A percentile compares a stretch with the other conserved stretches of the same genome.
Conservation (phyloP, 2,113 vertebrate genomes). For the Lycaon pictus region DNA sequence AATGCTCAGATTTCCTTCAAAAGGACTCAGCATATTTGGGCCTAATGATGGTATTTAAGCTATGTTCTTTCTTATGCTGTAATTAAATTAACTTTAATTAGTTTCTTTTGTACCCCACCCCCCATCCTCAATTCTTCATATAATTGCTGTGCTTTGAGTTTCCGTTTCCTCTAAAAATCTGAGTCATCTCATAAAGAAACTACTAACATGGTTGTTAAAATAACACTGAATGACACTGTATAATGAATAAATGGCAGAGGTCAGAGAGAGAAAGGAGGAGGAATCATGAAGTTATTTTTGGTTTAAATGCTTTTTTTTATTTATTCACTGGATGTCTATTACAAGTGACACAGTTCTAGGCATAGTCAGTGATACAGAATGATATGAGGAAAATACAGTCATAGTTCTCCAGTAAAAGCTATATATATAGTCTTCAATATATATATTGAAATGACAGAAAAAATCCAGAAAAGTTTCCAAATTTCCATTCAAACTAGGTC, state of each 20-base stretch:
- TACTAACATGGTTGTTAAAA: slow-evolving; percentile 52
- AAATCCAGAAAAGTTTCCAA: not conserved
- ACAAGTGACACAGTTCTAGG: slow-evolving; percentile 3
- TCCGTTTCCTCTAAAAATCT: slow-evolving; percentile 58
- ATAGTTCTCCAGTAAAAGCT: not conserved
- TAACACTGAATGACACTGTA: slow-evolving; percentile 48
- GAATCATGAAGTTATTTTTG: not conserved
- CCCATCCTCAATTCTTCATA: slow-evolving; percentile 29
- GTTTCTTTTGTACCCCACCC: slow-evolving; percentile 52
- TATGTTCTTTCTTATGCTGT: slow-evolving; percentile 49
- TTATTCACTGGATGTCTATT: not conserved
- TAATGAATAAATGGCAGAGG: slow-evolving; percentile 20
- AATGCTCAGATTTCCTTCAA: slow-evolving; percentile 56
- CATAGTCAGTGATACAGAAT: not conserved
- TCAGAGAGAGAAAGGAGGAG: not conserved
- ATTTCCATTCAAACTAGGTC: not conserved
- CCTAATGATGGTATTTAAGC: slow-evolving; percentile 57
- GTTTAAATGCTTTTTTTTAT: slow-evolving; percentile 38
- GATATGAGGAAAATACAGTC: not conserved
- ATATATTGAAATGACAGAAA: not conserved
- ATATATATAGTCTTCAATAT: not conserved
- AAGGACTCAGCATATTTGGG: slow-evolving; percentile 67
- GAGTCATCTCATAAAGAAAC: slow-evolving; percentile 55
- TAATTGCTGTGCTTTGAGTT: slow-evolving; percentile 73
- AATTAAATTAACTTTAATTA: slow-evolving; percentile 75